Evolutionary conservation across 2,797 vertebrate genomes (phyloP).

Genomic region (Cichlasoma orientale): DNA sequence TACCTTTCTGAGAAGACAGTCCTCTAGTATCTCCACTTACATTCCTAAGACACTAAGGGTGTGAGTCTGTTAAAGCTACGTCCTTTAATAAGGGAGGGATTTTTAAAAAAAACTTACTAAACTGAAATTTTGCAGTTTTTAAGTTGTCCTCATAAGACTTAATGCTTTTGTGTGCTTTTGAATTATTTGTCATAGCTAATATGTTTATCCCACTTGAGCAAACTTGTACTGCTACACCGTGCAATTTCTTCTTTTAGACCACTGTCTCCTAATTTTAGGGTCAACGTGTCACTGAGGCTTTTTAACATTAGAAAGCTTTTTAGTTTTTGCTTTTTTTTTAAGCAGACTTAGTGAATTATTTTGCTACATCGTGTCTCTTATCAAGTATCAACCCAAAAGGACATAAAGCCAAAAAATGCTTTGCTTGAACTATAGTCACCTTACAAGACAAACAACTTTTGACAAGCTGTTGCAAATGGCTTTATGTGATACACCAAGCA

Average conservation of each 20-base stretch:
- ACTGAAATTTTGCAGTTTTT: neutral
- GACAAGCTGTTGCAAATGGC: neutral
- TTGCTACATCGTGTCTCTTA: neutral
- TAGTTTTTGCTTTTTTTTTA: neutral
- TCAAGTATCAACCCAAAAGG: neutral
- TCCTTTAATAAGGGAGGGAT: neutral
- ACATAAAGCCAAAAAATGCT: neutral
- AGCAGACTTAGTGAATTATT: neutral
- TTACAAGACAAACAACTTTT: neutral
- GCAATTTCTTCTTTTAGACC: neutral
- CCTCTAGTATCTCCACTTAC: too few species aligned
- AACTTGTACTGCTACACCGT: neutral
- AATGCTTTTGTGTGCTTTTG: neutral
- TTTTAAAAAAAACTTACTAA: neutral
- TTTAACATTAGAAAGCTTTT: neutral
- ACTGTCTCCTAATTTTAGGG: neutral
- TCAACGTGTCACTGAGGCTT: too few species aligned
- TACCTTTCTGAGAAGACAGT: too few species aligned
- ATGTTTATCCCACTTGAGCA: neutral
- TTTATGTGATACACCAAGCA: neutral
- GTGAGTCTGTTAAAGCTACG: neutral
- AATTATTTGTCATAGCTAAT: neutral
- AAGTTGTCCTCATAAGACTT: neutral
- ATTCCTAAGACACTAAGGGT: too few species aligned
- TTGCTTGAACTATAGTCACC: neutral